phyloP scores from a whole-genome alignment of 2,888 invertebrate genomes.

The Creontiades dilutus region DNA sequence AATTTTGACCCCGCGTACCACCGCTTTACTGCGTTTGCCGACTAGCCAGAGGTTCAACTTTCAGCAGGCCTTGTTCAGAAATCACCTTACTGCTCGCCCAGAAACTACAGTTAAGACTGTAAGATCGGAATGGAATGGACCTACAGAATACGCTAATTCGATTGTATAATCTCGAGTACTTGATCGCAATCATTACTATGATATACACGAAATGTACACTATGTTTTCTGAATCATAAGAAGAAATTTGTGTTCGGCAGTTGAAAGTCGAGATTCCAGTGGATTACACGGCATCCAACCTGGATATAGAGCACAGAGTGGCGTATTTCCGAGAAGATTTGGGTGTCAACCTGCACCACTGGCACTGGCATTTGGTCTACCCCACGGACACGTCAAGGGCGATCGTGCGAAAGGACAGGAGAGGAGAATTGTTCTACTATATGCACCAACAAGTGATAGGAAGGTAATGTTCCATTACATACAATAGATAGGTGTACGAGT shows the following conservation, averaged over 20 bases:
- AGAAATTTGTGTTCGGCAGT: constrained; percentile 78
- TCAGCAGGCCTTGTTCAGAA: too few relatives aligned
- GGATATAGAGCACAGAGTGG: constrained; percentile 89
- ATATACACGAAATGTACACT: not conserved
- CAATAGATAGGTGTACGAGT: too few relatives aligned
- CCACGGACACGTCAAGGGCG: constrained; percentile 83
- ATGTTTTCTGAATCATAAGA: not conserved
- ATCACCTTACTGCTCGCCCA: too few relatives aligned
- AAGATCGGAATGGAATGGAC: too few relatives aligned
- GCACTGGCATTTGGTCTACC: constrained; percentile 95
- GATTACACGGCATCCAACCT: constrained; percentile 87
- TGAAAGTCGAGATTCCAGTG: constrained; percentile 84
- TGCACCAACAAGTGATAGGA: constrained; percentile 86
- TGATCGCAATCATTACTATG: too few relatives aligned
- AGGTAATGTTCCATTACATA: constrained; percentile 78
- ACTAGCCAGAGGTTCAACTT: too few relatives aligned
- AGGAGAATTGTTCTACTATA: constrained; percentile 89
- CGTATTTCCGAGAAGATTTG: constrained; percentile 92
- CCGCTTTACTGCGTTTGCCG: too few relatives aligned
- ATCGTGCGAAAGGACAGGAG: constrained; percentile 88
- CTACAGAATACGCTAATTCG: too few relatives aligned
- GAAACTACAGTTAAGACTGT: too few relatives aligned
- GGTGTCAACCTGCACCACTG: constrained; percentile 93
- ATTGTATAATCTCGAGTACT: too few relatives aligned
- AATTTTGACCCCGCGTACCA: too few relatives aligned